Percentiles rank a stretch among this genome's conserved stretches.
Conservation (phyloP, 2,113 vertebrate species). For the Piliocolobus tephrosceles region DNA sequence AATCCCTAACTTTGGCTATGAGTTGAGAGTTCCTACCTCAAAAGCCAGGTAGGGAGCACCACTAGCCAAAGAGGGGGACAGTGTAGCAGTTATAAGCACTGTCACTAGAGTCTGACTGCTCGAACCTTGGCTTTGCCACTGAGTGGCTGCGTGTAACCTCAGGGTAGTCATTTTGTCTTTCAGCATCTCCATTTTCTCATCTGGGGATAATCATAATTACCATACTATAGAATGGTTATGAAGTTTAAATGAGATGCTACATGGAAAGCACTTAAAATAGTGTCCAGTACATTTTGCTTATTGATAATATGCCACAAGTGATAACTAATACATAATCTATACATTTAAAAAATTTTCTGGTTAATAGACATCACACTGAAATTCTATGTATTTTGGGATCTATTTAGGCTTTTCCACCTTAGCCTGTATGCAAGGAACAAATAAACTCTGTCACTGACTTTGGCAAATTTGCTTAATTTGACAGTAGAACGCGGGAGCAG, state of each 20-base stretch:
- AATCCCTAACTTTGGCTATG: neutral
- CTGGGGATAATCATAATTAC: neutral
- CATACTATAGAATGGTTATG: neutral
- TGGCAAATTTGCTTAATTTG: neutral
- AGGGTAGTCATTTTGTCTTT: neutral
- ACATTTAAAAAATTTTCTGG: neutral
- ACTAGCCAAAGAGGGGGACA: neutral
- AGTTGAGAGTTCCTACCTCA: neutral
- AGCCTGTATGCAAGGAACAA: neutral
- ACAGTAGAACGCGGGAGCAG: neutral
- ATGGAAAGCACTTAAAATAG: neutral
- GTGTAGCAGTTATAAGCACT: rapidly evolving
- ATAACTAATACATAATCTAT: neutral
- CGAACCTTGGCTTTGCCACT: neutral
- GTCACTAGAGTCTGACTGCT: neutral
- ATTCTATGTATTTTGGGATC: neutral
- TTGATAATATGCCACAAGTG: neutral
- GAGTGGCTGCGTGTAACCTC: neutral
- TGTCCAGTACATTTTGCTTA: neutral
- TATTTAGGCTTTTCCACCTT: neutral
- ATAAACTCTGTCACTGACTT: constrained; percentile 2
- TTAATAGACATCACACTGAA: neutral
- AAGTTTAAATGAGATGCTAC: neutral
- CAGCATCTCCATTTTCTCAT: neutral
- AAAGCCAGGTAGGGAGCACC: neutral